phyloP scores from a whole-genome alignment of 2,797 vertebrate genomes.

The Naso thynnoides region DNA sequence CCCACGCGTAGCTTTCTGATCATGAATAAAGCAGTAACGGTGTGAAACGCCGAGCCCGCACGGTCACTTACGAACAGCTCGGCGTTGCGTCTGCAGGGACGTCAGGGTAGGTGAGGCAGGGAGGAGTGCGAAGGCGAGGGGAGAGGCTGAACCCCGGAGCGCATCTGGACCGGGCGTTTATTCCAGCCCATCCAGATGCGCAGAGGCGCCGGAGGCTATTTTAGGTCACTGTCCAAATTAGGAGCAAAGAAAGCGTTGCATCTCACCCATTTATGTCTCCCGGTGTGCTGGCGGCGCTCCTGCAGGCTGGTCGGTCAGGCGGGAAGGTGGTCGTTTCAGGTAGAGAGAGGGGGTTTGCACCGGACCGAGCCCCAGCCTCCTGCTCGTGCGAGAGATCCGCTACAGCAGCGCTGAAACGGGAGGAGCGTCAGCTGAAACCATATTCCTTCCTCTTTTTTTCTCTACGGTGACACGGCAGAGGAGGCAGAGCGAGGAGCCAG shows the following conservation, averaged over 20 bases:
- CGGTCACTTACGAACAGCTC: slow-evolving; percentile 20
- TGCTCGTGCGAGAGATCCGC: slow-evolving; percentile 65
- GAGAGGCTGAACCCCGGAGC: slow-evolving; percentile 53
- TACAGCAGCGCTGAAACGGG: slow-evolving; percentile 72
- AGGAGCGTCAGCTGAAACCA: slow-evolving; percentile 81
- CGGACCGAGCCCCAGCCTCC: slow-evolving; percentile 65
- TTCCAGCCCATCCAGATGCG: slow-evolving; percentile 76
- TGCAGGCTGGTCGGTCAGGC: slow-evolving; percentile 51
- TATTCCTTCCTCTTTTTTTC: slow-evolving; percentile 79
- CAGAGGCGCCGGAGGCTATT: slow-evolving; percentile 58
- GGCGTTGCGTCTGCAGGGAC: slow-evolving; percentile 31
- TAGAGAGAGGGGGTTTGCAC: slow-evolving; percentile 39
- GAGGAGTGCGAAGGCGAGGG: neutral
- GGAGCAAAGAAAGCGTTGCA: slow-evolving; percentile 10
- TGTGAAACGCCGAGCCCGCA: slow-evolving; percentile 3
- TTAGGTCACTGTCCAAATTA: slow-evolving; percentile 27
- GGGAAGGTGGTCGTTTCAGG: slow-evolving; percentile 49
- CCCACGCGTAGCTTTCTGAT: slow-evolving; percentile 56
- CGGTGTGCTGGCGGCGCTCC: slow-evolving; percentile 61
- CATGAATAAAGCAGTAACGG: slow-evolving; percentile 30
- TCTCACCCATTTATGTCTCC: slow-evolving; percentile 83
- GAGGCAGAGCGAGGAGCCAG: slow-evolving; percentile 65
- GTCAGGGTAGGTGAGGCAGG: slow-evolving; percentile 42
- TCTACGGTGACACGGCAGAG: slow-evolving; percentile 71
- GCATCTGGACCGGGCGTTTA: slow-evolving; percentile 74